Evolutionary conservation across 2,888 invertebrate genomes (phyloP), one percentile per base, ranked within the genome.

Genomic region (Gisinianus flammeolus): DNA sequence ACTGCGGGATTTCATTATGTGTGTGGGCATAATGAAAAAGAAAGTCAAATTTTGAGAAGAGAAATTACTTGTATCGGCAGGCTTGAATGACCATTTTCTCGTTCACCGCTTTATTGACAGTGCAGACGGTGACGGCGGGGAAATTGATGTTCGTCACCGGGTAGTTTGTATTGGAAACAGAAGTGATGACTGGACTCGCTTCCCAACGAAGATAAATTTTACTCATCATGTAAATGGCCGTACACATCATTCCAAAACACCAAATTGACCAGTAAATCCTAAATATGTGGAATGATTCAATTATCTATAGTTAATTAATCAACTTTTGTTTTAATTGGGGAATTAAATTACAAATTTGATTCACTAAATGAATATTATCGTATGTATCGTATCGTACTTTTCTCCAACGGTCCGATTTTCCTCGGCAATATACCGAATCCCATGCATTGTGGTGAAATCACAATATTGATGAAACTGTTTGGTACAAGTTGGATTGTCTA

Each of bases 71-170:
- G 77, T 79, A 79, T 22, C 80, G 69, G 56, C 82, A 82, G 26
- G 75, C 74, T 75, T 85, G 85, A 31, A 85, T 85, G 24, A 85
- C 82, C 16, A 85, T 80, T 75, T 85, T 85, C 52, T 85, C 85
- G 68, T 80, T 77, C 0, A 85, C 83, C 2, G 83, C 85, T 64
- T 85, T 85, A 58, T 85, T 85, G 1, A 85, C 85, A 2, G 79
- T 80, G 74, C 85, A 85, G 58, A 85, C 81, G 5, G 85, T 85
- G 0, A 85, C 83, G 1, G 85, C 83, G 4, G 85, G 85, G 76
- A 85, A 84, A 66, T 68, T 62, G 31, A 79, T 73, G 58, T 80
- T 76, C 22, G 81, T 80, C 22, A 84, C 83, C 0, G 84, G 83
- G 26, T 76, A 80, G 72, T 83, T 83, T 4, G 84, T 85, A 3